Base-by-base conservation (phyloP, 2,797 vertebrate species). In the Catamblyrhynchus diadema region DNA sequence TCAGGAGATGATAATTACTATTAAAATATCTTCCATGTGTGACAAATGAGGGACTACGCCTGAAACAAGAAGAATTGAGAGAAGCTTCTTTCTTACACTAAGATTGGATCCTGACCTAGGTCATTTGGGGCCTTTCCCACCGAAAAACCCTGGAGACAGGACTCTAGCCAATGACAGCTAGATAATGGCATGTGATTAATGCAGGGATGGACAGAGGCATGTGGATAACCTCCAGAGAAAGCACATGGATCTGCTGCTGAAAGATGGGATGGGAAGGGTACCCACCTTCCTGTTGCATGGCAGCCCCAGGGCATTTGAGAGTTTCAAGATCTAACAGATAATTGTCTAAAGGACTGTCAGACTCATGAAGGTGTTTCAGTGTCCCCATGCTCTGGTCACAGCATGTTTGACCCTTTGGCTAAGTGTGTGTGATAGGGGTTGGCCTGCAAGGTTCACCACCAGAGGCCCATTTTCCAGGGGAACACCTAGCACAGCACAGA, bases 401-500 rank as follows among this genome's bases (percentile, higher is more conserved):
- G 3, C 3, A 4, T 3, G 8, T 14, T 35, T 74, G 61, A n/a
- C 22, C 39, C 47, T 78, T 61, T 62, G 66, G 56, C 25, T 82
- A 32, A 32, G 5, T 8, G 27, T 4, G 1, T 4, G 11, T 27
- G 45, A 12, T 2, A 37, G 21, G 5, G 10, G 5, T 9, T 73
- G 80, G 22, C 4, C 53, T 71, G 7, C 39, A 45, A 28, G 42
- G 32, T 7, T 80, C 19, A 27, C 23, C 33, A 41, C 27, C 42
- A 88, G 15, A 87, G 10, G 20, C 21, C 25, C 60, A 8, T 57
- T 17, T 37, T 17, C 15, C 50, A 67, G 35, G 19, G 33, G 10
- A 61, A 15, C 17, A 48, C 0, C 0, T 1, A 73, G 17, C 21
- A n/a, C 8, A 14, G 41, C 33, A 75, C 13, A 44, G 23, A 35